A percentile compares a stretch with the other conserved stretches of the same genome.
phyloP scores from a whole-genome alignment of 2,888 invertebrate genomes.

The Imbricaverruca yamaguchii region DNA sequence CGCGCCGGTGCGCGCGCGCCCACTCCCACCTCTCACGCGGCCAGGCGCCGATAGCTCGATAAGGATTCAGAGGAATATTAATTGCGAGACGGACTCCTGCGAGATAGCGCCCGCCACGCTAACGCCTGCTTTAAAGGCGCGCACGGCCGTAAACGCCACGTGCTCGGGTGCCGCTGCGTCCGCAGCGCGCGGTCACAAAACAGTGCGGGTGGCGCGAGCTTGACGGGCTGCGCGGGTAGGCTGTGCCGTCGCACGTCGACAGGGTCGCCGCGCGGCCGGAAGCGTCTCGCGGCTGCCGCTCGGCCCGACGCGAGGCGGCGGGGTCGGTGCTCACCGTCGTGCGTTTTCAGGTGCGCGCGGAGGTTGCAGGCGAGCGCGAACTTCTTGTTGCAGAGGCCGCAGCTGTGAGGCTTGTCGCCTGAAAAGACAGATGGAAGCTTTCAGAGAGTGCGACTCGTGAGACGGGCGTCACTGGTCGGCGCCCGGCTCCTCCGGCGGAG shows the following conservation, averaged over 20 bases:
- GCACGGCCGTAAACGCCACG: background rate
- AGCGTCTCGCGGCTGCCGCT: background rate
- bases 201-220: background rate
- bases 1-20: background rate
- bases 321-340: slow-evolving; percentile 50
- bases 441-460: too few relatives aligned
- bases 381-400: slow-evolving; percentile 60
- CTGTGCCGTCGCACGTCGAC: background rate
- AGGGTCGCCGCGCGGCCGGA: background rate
- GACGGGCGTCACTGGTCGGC: too few relatives aligned
- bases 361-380: slow-evolving; percentile 65
- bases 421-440: slow-evolving; percentile 33
- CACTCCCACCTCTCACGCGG: background rate
- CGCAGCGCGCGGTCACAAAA: background rate
- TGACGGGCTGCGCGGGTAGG: background rate
- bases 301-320: background rate
- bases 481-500: too few relatives aligned
- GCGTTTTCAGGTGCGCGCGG: slow-evolving; percentile 64
- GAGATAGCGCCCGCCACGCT: background rate
- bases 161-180: background rate
- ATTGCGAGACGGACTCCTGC: background rate
- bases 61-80: background rate
- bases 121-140: background rate
- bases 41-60: background rate
- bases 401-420: slow-evolving; percentile 67